These are phyloP conservation scores for Drosophila ficusphila DNA, from an alignment of 1,140 invertebrate genomes.

Conservation along the genomic window DNA sequence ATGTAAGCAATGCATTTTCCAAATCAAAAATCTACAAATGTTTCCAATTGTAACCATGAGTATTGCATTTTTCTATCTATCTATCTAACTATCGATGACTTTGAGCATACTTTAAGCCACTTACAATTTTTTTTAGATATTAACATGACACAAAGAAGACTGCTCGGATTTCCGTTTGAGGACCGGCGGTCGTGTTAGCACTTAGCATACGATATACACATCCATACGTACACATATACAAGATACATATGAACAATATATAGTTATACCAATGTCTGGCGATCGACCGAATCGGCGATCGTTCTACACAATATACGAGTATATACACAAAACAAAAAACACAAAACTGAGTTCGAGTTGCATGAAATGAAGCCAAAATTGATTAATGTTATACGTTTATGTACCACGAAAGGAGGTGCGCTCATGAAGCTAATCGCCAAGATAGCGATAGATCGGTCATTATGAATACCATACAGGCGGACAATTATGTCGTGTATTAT, in stretches of 20 bases:
- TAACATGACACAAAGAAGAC: conserved; percentile 12
- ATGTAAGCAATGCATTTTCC: conserved; percentile 65
- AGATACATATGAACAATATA: conserved; percentile 49
- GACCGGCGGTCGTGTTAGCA: conserved; percentile 11
- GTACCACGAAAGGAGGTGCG: conserved; percentile 29
- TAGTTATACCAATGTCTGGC: conserved; percentile 30
- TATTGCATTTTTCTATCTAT: conserved; percentile 67
- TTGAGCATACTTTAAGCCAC: conserved; percentile 44
- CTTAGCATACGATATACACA: conserved; percentile 42
- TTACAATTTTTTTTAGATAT: conserved; percentile 51
- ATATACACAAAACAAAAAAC: conserved; percentile 8
- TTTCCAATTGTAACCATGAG: conserved; percentile 63
- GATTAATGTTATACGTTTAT: conserved; percentile 64
- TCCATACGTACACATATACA: conserved; percentile 41
- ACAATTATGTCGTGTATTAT: conserved; percentile 60
- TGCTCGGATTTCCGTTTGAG: conserved; percentile 5
- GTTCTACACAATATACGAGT: conserved; percentile 17
- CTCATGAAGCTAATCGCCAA: conserved; percentile 13
- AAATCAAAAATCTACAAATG: conserved; percentile 30
- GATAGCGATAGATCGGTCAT: conserved; percentile 30
- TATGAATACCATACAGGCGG: conserved; percentile 34
- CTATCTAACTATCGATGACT: conserved; percentile 41
- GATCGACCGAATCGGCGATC: conserved; percentile 2
- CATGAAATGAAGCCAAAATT: conserved; percentile 76
- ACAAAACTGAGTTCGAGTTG: conserved; percentile 46